Evolutionary conservation across 1,140 invertebrate genomes (phyloP).

Genomic region (Drosophila hydei): DNA sequence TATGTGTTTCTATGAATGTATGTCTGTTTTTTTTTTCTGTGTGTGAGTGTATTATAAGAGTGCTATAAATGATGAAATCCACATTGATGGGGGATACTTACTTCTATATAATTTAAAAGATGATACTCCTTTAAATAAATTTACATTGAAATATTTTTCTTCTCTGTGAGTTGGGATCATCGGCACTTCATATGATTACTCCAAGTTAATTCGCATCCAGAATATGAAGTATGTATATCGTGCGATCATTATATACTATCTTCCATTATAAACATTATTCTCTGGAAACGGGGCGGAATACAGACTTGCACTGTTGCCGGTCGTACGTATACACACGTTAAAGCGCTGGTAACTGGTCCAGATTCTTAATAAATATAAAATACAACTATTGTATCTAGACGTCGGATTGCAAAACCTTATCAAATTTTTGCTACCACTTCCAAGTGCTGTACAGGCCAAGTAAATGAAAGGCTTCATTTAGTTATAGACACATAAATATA

Average conservation of each 20-base stretch:
- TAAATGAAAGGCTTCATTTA: conserved; percentile 79
- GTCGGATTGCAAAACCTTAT: conserved; percentile 45
- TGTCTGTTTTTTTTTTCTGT: conserved; percentile 47
- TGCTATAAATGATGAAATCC: conserved; percentile 5
- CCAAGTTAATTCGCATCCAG: conserved; percentile 7
- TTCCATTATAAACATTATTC: conserved; percentile 13
- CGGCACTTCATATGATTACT: conserved; percentile 22
- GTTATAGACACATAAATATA: conserved; percentile 68
- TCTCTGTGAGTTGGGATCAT: conserved; percentile 15
- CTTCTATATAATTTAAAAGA: conserved; percentile 29
- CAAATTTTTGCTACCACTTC: conserved; percentile 65
- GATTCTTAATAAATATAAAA: conserved; percentile 28
- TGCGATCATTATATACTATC: conserved; percentile 37
- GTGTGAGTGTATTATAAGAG: conserved; percentile 21
- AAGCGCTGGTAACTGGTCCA: conserved; percentile 43
- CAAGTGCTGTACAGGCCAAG: conserved; percentile 71
- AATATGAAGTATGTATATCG: conserved; percentile 19
- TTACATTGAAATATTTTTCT: conserved; percentile 15
- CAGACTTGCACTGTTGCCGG: conserved; percentile 58
- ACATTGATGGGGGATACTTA: not conserved
- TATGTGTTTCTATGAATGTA: conserved; percentile 40
- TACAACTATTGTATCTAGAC: conserved; percentile 32
- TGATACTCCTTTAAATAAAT: conserved; percentile 24
- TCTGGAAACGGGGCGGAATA: conserved; percentile 29
- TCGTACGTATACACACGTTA: conserved; percentile 40